Conservation (phyloP, 2,113 vertebrate genomes). For the Hippocampus comes region DNA sequence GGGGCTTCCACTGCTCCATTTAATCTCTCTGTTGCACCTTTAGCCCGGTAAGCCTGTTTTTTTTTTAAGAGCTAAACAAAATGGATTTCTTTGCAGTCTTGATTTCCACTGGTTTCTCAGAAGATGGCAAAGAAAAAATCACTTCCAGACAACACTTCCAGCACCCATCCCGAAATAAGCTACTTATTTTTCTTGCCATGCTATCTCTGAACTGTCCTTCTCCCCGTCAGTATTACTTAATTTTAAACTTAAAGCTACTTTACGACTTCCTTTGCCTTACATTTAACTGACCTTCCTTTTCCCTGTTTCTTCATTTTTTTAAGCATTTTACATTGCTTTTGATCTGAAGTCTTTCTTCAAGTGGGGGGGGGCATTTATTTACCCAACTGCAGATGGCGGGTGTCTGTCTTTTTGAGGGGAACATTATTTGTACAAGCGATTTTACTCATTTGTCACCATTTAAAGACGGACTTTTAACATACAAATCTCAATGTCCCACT, state of each 20-base stretch:
- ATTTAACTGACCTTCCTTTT: not conserved
- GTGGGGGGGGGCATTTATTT: too few relatives aligned
- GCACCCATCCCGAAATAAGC: slow-evolving; percentile 51
- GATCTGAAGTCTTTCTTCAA: not conserved
- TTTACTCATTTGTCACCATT: not conserved
- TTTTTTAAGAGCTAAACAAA: slow-evolving; percentile 60
- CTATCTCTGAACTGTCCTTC: not conserved
- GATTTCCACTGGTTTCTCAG: slow-evolving; percentile 60
- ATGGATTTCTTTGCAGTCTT: slow-evolving; percentile 63
- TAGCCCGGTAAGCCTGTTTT: slow-evolving; percentile 61
- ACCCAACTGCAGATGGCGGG: not conserved
- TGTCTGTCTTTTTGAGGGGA: not conserved
- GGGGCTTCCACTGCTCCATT: slow-evolving; percentile 41
- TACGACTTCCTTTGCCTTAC: not conserved
- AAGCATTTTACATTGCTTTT: not conserved
- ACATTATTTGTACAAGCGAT: not conserved
- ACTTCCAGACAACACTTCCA: slow-evolving; percentile 37
- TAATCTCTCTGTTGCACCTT: slow-evolving; percentile 44
- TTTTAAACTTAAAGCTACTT: not conserved
- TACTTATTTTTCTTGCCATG: slow-evolving; percentile 62
- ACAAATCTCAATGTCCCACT: not conserved
- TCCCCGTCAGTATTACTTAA: not conserved
- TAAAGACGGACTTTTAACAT: too few relatives aligned
- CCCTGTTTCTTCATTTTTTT: too few relatives aligned
- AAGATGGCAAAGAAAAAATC: slow-evolving; percentile 50